Base-by-base conservation (phyloP, 30 jellyfish, hydroid and myxozoan genomes). In the Sanderia malayensis region DNA sequence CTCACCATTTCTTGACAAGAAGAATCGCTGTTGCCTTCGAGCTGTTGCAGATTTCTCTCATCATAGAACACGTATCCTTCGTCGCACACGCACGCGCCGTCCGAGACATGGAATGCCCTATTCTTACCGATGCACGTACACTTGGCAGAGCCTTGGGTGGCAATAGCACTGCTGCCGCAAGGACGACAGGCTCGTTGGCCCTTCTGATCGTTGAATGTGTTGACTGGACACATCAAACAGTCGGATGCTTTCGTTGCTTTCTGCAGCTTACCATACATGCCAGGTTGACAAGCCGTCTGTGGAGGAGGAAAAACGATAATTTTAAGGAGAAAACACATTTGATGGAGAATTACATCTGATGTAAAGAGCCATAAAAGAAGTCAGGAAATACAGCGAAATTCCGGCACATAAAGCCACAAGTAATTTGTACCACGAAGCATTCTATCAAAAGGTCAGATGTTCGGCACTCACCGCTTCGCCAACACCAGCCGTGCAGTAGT, bases 161-260 rank as follows among this genome's bases (percentile, higher is more conserved):
- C 91, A 1, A 23, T 21, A 1, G 99, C 99, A 69, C 99, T 93
- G 86, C 99, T 93, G 23, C 99, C 99, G 66, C 99, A 93, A 0
- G 95, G 99, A 10, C 94, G 85, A 41, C 99, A 93, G 1, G 96
- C 95, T 23, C 44, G 73, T 82, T 70, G 81, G 8, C 99, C 99
- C 23, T 70, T 67, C 53, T 72, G 84, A 58, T 81, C 61, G 67
- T 76, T 93, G 74, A 79, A 93, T 1, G 99, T 93, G 64, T 85
- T 69, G 1, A 15, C 69, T 52, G 99, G 99, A 47, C 99, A 93
- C 0, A 64, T 94, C 2, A 66, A 47, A 46, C 99, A 93, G 61
- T 93, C 95, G 44, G 84, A 25, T 46, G 93, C 30, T 46, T 80
- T 81, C 25, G 96, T 74, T 2, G 99, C 99, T 73, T 63, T 70